Conservation (phyloP, 2,797 vertebrate genomes). For the Cryptoprocta ferox region DNA sequence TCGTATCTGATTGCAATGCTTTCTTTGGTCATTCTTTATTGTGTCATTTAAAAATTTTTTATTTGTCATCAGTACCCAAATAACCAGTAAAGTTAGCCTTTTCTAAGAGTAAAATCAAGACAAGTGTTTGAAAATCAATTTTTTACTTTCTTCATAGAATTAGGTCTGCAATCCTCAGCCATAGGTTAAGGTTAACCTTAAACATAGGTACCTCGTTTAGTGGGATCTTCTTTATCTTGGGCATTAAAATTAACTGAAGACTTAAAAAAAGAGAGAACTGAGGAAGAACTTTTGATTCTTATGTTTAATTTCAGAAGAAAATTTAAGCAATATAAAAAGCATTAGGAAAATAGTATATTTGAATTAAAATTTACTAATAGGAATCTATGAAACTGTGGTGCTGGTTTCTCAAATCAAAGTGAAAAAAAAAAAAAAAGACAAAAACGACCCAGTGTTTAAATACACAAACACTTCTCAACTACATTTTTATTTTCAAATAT, state of each 20-base stretch:
- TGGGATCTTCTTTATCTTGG: not conserved
- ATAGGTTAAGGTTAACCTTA: too few species aligned
- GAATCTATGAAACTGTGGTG: slow-evolving; percentile 36
- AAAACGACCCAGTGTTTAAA: not conserved
- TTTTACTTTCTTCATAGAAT: not conserved
- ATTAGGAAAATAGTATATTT: not conserved
- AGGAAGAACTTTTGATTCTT: not conserved
- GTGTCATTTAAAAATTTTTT: slow-evolving; percentile 33
- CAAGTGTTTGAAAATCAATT: not conserved
- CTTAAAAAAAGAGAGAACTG: not conserved
- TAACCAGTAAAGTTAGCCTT: not conserved
- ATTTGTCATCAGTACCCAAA: slow-evolving; percentile 8
- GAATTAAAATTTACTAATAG: slow-evolving; percentile 40
- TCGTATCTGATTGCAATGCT: slow-evolving; percentile 29
- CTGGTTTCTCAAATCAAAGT: not conserved
- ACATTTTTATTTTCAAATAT: slow-evolving; percentile 49
- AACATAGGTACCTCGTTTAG: not conserved
- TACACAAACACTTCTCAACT: not conserved
- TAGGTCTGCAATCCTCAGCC: not conserved
- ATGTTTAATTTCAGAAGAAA: slow-evolving; percentile 41
- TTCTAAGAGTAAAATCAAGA: slow-evolving; percentile 41
- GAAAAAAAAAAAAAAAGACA: not conserved
- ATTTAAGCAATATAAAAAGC: slow-evolving; percentile 14
- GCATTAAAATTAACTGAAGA: not conserved
- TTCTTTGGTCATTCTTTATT: slow-evolving; percentile 58